Evolutionary conservation across 1,140 invertebrate species (phyloP), one percentile per base, ranked within the genome.

Genomic region (Papilio aristodemus): DNA sequence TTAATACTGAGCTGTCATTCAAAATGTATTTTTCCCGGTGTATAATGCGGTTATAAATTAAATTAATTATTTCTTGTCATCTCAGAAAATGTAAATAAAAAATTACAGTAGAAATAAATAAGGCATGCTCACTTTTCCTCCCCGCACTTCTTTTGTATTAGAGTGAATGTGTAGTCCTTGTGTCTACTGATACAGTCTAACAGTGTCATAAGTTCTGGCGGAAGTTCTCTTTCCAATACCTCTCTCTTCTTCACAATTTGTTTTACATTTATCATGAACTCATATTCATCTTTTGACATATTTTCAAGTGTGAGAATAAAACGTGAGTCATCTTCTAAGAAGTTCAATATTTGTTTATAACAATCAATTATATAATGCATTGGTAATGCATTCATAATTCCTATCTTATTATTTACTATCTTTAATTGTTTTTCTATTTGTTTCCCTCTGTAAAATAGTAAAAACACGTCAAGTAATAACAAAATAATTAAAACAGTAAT

Each of bases 261-360:
- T 68, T 69, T 68, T 41, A 68, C 32, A 57, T 41, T 50, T 19
- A 57, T 19, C 25, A 67, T 8, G 19, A 71, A 71, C 17, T 13
- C 14, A 25, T 32, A 68, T 41, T 68, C 38, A 17, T 46, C 25
- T 8, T 43, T 66, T n/a, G 63, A 43, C 14, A 75, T 50, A 10
- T 70, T 46, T 1, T 62, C 32, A 41, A 77, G 77, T 41, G 36
- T 57, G 0, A 76, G 4, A 62, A 63, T 74, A 0, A 68, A 64
- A 50, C 46, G 37, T 46, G 7, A 13, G 9, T 69, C 25, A 17
- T 75, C 63, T 0, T 71, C n/a, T 0, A 80, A 57, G 69, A 77
- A 80, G n/a, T 71, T 57, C 14, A 76, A 43, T 39, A 77, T 71
- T 25, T 62, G 69, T 54, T 70, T 46, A 19, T 75, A 67, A 3